Percentiles rank a stretch among this genome's conserved stretches.
These are phyloP conservation scores for Etheostoma spectabile DNA, from an alignment of 2,113 vertebrate genomes.

Conservation along the genomic window DNA sequence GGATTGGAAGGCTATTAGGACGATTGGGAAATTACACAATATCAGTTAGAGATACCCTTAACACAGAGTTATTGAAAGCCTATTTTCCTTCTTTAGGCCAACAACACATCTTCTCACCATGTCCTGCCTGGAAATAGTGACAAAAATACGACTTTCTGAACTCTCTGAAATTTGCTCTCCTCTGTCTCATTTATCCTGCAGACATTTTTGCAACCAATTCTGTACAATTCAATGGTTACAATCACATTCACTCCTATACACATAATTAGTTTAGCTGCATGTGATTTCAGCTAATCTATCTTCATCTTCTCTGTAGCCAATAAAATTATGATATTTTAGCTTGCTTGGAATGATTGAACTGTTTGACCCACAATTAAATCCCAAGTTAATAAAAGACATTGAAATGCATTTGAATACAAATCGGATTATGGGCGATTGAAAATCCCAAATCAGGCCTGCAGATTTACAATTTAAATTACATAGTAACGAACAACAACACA, in stretches of 20 bases:
- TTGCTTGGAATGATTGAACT: background rate
- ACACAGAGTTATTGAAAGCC: background rate
- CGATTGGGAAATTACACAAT: background rate
- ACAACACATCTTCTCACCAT: background rate
- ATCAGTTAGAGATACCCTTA: background rate
- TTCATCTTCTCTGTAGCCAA: conserved; percentile 7
- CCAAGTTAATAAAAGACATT: background rate
- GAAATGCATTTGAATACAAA: conserved; percentile 23
- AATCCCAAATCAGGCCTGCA: conserved; percentile 9
- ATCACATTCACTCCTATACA: background rate
- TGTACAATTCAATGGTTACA: background rate
- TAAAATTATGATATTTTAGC: background rate
- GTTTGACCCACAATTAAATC: background rate
- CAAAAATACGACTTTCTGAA: background rate
- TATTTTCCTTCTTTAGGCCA: background rate
- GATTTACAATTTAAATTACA: conserved; percentile 14
- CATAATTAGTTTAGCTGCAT: background rate
- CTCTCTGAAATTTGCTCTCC: background rate
- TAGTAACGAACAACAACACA: background rate
- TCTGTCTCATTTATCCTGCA: background rate
- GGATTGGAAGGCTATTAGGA: background rate
- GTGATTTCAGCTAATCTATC: conserved; percentile 2
- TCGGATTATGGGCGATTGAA: conserved; percentile 27
- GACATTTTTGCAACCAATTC: background rate
- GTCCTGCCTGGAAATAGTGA: background rate